phyloP scores from a whole-genome alignment of 2,888 invertebrate species.

The Antitype chi region DNA sequence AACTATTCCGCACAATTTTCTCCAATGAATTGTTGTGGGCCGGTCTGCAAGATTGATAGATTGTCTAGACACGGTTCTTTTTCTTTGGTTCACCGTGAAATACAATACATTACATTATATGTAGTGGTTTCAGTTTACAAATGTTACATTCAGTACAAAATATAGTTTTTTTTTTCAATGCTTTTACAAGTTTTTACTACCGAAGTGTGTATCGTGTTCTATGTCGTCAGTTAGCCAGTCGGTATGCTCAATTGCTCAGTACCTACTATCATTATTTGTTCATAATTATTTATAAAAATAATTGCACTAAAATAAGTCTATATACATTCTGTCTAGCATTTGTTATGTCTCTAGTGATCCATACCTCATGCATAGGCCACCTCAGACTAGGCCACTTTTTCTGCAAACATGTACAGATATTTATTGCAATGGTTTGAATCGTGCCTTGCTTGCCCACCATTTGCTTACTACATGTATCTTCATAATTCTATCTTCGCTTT shows the following conservation, averaged over 20 bases:
- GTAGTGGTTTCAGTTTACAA: conserved; percentile 1
- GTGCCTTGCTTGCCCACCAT: conserved; percentile 33
- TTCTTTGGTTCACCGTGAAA: neutral
- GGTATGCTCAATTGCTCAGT: neutral
- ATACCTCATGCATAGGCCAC: neutral
- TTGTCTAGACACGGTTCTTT: neutral
- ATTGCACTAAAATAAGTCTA: neutral
- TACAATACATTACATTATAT: conserved; percentile 8
- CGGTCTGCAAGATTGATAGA: conserved; percentile 17
- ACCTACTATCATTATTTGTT: neutral
- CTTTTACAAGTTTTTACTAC: neutral
- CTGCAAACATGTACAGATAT: conserved; percentile 6
- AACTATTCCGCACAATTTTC: neutral
- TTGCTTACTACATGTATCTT: conserved; percentile 52
- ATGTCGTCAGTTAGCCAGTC: neutral
- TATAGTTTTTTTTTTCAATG: neutral
- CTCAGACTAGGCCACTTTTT: conserved; percentile 3
- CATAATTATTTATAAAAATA: neutral
- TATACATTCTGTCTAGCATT: neutral
- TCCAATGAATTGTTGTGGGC: conserved; percentile 6
- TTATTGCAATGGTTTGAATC: conserved; percentile 22
- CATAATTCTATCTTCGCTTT: conserved; percentile 31
- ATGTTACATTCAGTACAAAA: neutral
- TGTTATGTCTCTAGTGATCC: neutral
- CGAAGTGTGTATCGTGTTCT: neutral